These are phyloP conservation scores for Ellobius talpinus DNA, from an alignment of 2,113 vertebrate genomes.

Conservation along the genomic window DNA sequence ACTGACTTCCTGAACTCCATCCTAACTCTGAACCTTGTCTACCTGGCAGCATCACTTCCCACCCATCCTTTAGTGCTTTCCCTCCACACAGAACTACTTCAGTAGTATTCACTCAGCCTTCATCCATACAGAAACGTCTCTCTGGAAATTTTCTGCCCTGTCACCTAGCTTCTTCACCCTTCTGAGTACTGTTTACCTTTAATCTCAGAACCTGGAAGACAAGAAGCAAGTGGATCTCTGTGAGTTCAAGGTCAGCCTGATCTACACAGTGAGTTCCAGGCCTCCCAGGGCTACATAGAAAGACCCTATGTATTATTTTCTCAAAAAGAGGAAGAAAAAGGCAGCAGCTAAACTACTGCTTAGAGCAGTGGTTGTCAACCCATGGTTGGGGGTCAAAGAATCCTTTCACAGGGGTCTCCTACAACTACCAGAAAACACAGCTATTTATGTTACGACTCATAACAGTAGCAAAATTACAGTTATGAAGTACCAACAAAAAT, in stretches of 20 bases:
- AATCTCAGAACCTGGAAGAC: background rate
- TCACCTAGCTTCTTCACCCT: background rate
- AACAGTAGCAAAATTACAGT: background rate
- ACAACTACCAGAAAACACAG: background rate
- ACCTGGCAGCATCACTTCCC: background rate
- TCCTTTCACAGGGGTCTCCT: background rate
- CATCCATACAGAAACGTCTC: background rate
- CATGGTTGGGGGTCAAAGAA: background rate
- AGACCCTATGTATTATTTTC: background rate
- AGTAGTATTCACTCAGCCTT: background rate
- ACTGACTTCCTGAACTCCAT: background rate
- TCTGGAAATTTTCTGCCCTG: background rate
- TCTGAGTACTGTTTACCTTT: background rate
- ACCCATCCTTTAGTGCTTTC: background rate
- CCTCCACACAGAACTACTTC: background rate
- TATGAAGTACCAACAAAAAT: background rate
- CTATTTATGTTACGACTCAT: background rate
- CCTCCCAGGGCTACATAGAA: background rate
- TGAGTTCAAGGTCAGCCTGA: background rate
- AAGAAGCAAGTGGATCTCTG: background rate
- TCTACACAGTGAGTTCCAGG: background rate
- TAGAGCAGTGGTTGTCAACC: background rate
- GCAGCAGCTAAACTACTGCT: conserved; percentile 37
- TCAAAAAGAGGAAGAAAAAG: background rate
- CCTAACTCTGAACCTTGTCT: background rate